Evolutionary conservation across 2,113 vertebrate genomes (phyloP).

Genomic region (Pluvianellus socialis): DNA sequence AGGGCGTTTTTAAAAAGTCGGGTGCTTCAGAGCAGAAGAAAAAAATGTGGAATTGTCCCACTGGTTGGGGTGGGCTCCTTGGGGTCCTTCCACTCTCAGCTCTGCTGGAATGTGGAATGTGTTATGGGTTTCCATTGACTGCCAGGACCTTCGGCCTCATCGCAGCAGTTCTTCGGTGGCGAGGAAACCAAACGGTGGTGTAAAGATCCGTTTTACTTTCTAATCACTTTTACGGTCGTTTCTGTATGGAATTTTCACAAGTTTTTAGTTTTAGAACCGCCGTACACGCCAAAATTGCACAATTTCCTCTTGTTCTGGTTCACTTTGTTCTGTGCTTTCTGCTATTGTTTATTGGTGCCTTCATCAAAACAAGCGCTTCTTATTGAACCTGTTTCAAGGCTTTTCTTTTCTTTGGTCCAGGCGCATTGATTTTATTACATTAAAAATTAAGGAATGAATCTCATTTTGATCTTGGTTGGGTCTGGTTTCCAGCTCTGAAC

Average conservation of each 20-base stretch:
- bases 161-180: rapidly evolving
- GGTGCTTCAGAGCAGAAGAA: neutral
- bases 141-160: too few species aligned
- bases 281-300: rapidly evolving
- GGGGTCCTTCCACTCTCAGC: neutral
- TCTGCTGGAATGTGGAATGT: neutral
- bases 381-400: neutral
- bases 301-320: neutral
- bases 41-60: neutral
- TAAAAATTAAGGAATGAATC: neutral
- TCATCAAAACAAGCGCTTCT: neutral
- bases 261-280: neutral
- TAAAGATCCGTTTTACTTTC: neutral
- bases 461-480: neutral
- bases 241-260: neutral
- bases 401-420: neutral
- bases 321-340: neutral
- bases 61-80: neutral
- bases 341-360: neutral
- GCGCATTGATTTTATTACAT: neutral
- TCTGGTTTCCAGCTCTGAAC: neutral
- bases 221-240: neutral
- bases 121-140: too few species aligned
- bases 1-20: neutral
- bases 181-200: too few species aligned